Conservation (phyloP, 1,140 invertebrate species). For the Oscheius sp. region DNA sequence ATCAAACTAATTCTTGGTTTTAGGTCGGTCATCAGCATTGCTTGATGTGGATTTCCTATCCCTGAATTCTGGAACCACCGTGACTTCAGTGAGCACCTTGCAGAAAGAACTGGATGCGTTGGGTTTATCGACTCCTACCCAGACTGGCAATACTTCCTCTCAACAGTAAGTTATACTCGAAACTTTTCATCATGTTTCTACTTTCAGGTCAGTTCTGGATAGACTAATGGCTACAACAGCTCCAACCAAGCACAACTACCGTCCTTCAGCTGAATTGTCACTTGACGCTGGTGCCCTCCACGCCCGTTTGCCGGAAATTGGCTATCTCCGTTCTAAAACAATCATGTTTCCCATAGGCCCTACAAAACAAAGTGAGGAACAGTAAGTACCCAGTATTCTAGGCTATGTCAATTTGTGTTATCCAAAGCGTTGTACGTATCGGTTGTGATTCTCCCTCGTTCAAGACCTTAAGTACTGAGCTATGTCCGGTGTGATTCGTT, state of each 20-base stretch:
- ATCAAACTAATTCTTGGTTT: no score
- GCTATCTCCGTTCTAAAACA: neutral
- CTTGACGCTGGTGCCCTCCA: neutral
- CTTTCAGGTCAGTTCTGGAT: neutral
- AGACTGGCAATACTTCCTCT: no score
- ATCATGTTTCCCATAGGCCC: neutral
- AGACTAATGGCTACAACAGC: neutral
- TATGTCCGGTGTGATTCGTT: no score
- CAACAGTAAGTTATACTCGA: neutral
- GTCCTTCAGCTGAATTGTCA: neutral
- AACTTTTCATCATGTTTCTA: neutral
- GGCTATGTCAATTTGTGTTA: no score
- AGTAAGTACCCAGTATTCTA: no score
- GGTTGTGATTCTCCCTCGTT: no score
- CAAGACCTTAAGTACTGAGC: no score
- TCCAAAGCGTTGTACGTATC: no score
- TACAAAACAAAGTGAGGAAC: neutral
- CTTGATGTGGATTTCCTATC: constrained; percentile 1
- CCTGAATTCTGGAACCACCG: neutral
- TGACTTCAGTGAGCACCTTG: neutral
- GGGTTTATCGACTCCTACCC: no score
- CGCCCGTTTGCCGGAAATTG: neutral
- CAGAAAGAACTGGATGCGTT: neutral
- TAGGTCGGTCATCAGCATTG: neutral
- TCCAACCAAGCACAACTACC: neutral